Conservation (phyloP, 1,140 invertebrate genomes). For the Drosophila sulfurigaster region DNA sequence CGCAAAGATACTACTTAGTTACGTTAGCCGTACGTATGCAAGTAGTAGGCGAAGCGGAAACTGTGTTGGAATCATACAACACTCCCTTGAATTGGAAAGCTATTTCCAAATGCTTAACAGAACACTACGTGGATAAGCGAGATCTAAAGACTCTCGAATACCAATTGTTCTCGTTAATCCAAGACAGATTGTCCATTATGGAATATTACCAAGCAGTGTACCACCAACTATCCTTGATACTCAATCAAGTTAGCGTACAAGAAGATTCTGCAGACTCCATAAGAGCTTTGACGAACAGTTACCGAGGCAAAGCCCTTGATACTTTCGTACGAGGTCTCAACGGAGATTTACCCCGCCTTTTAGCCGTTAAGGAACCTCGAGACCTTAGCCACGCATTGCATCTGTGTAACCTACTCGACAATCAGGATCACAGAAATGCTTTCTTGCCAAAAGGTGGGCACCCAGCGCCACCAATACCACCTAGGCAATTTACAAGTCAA, state of each 20-base stretch:
- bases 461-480: slow-evolving; percentile 11
- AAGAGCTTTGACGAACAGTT: too few relatives aligned
- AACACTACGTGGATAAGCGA: too few relatives aligned
- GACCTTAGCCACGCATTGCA: slow-evolving; percentile 15
- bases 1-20: neutral
- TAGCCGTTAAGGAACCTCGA: slow-evolving; percentile 26
- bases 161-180: too few relatives aligned
- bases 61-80: neutral
- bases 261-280: neutral
- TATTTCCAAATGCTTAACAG: neutral
- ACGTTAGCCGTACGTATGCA: neutral
- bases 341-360: slow-evolving; percentile 5
- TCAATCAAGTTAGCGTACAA: neutral
- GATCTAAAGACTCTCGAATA: too few relatives aligned
- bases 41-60: neutral
- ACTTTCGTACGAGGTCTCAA: too few relatives aligned
- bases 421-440: slow-evolving; percentile 21
- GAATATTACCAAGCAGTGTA: neutral
- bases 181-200: too few relatives aligned
- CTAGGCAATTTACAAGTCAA: neutral
- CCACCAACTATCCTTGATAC: neutral
- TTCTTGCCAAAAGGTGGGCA: neutral
- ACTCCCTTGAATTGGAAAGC: too few relatives aligned
- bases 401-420: slow-evolving; percentile 14
- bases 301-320: too few relatives aligned